These are phyloP conservation scores for Isurus oxyrinchus DNA, from an alignment of 2,113 vertebrate genomes.

Conservation along the genomic window DNA sequence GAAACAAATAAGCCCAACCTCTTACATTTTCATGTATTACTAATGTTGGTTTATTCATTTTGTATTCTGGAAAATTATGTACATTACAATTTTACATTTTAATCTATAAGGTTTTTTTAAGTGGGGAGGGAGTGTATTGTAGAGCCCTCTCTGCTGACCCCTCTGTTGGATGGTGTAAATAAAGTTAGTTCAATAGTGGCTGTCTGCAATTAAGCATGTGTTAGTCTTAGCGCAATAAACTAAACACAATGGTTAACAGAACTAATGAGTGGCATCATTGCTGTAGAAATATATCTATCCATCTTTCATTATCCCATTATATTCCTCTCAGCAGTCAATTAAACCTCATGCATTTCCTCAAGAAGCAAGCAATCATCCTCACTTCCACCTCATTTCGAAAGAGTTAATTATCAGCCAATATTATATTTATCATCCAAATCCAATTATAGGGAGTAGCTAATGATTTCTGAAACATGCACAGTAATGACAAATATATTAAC, in stretches of 20 bases:
- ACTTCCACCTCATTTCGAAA: background rate
- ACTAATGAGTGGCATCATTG: background rate
- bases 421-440: slow-evolving; percentile 22
- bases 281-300: background rate
- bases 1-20: too few species aligned
- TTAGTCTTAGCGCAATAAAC: background rate
- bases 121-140: too few species aligned
- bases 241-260: background rate
- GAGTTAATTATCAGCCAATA: slow-evolving; percentile 37
- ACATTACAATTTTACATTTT: too few species aligned
- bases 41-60: too few species aligned
- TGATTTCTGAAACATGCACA: slow-evolving; percentile 17
- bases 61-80: too few species aligned
- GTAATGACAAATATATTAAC: slow-evolving; percentile 35
- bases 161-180: too few species aligned
- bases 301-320: background rate
- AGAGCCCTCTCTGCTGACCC: too few species aligned
- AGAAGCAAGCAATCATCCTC: slow-evolving; percentile 17
- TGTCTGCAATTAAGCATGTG: too few species aligned
- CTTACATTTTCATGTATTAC: too few species aligned
- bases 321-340: slow-evolving; percentile 5
- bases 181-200: too few species aligned
- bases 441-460: slow-evolving; percentile 36
- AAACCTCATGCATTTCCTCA: background rate
- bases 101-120: too few species aligned